These are phyloP conservation scores for Cyprinodon brontotheroides DNA, from an alignment of 2,113 vertebrate genomes.

Conservation along the genomic window DNA sequence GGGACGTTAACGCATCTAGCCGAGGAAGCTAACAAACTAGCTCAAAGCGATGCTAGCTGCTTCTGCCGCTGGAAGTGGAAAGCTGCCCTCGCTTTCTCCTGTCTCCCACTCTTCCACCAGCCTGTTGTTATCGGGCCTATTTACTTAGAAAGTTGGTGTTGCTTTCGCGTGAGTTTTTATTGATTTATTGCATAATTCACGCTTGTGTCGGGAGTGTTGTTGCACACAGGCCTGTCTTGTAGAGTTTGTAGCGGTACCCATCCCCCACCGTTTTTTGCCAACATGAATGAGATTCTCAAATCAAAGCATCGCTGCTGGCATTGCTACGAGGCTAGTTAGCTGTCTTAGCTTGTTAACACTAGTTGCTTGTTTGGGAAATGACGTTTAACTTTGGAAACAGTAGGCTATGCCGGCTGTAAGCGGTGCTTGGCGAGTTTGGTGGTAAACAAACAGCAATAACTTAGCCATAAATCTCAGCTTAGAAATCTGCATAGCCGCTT, in stretches of 20 bases:
- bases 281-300: slow-evolving; percentile 80
- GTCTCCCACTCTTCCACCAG: slow-evolving; percentile 36
- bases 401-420: slow-evolving; percentile 18
- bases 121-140: neutral
- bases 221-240: slow-evolving; percentile 71
- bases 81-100: slow-evolving; percentile 72
- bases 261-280: slow-evolving; percentile 77
- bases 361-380: slow-evolving; percentile 27
- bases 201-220: slow-evolving; percentile 35
- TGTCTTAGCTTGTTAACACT: slow-evolving; percentile 40
- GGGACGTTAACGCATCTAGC: slow-evolving; percentile 59
- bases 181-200: neutral
- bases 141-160: slow-evolving; percentile 20
- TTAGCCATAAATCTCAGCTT: slow-evolving; percentile 43
- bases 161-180: slow-evolving; percentile 14
- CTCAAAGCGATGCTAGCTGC: slow-evolving; percentile 50
- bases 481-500: neutral
- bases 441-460: slow-evolving; percentile 18
- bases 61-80: slow-evolving; percentile 56
- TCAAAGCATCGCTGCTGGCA: slow-evolving; percentile 76
- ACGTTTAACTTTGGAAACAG: neutral
- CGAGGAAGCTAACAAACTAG: slow-evolving; percentile 60
- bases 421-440: slow-evolving; percentile 16
- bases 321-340: slow-evolving; percentile 62
- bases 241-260: slow-evolving; percentile 79